Evolutionary conservation across 2,888 invertebrate genomes (phyloP), one percentile per base, ranked within the genome.

Genomic region (Trichogramma dendrolimi): DNA sequence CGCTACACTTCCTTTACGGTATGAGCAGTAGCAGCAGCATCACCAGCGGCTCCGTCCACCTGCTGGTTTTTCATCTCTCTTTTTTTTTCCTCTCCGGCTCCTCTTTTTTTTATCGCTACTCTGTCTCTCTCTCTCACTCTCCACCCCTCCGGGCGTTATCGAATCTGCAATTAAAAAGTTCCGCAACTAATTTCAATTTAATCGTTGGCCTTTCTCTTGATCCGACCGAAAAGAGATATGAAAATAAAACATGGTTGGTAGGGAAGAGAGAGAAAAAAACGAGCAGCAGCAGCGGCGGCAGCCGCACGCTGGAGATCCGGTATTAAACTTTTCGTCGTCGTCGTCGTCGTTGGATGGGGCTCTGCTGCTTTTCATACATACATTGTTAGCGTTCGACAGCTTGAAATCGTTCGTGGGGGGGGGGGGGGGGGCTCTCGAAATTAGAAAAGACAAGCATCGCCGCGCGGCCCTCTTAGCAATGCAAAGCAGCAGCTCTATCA

Each of bases 101-200:
- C 41, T 7, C 52, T 47, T 43, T 11, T 27, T 44, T 58, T 14
- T 42, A 8, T 46, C 39, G 2, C 46, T 10, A 10, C 46, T n/a
- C 46, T n/a, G n/a, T 46, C 60, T n/a, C 14, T 39, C 11, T 2
- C 38, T n/a, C 55, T 44, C 44, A 2, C 27, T 7, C 40, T 44
- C 43, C 8, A 27, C 8, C 11, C 14, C 52, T 38, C 14, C 56
- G 63, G 64, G 68, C 71, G 72, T 73, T 75, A 76, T 76, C 75
- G 75, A 75, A 76, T 76, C 73, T 71, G 75, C 76, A 77, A 77
- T 77, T 77, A 76, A 76, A 77, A 77, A 76, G 74, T 76, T 77
- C 67, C 60, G 64, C 70, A 72, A 74, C 75, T 77, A 77, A 76
- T 77, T 76, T 77, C 75, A 77, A 75, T 77, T 76, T 75, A 75